Conservation (phyloP, 2,888 invertebrate genomes). For the Thumatha senex region DNA sequence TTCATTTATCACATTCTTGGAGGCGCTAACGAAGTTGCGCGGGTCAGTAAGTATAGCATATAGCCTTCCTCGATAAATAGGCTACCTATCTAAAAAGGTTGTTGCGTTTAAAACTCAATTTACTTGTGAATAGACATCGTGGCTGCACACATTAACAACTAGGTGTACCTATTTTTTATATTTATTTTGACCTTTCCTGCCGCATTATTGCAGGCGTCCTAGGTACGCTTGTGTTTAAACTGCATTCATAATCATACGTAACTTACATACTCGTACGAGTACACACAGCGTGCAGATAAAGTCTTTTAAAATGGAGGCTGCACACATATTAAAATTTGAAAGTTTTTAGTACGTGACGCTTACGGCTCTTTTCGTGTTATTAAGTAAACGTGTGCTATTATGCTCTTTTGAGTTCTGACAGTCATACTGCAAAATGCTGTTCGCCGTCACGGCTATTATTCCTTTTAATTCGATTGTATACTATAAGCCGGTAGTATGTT, state of each 20-base stretch:
- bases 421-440: background rate
- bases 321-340: slow-evolving; percentile 44
- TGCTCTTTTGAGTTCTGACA: slow-evolving; percentile 1
- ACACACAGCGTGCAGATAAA: slow-evolving; percentile 25
- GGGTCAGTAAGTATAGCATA: too few species aligned
- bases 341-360: slow-evolving; percentile 67
- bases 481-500: background rate
- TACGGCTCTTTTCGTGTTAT: slow-evolving; percentile 54
- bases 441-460: background rate
- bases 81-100: too few species aligned
- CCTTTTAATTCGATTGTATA: background rate
- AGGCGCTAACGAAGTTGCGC: too few species aligned
- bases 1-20: too few species aligned
- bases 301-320: slow-evolving; percentile 44
- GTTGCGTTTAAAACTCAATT: too few species aligned
- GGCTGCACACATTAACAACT: slow-evolving; percentile 17
- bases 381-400: slow-evolving; percentile 26
- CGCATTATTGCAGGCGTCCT: slow-evolving; percentile 20
- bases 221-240: slow-evolving; percentile 23
- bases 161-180: slow-evolving; percentile 10
- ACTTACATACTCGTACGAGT: slow-evolving; percentile 11
- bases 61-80: too few species aligned
- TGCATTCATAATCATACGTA: slow-evolving; percentile 40
- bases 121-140: slow-evolving; percentile 1
- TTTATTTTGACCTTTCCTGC: slow-evolving; percentile 22